Percentiles rank a stretch among this genome's conserved stretches.
These are phyloP conservation scores for Tigriopus californicus DNA, from an alignment of 2,888 invertebrate species.

Conservation along the genomic window DNA sequence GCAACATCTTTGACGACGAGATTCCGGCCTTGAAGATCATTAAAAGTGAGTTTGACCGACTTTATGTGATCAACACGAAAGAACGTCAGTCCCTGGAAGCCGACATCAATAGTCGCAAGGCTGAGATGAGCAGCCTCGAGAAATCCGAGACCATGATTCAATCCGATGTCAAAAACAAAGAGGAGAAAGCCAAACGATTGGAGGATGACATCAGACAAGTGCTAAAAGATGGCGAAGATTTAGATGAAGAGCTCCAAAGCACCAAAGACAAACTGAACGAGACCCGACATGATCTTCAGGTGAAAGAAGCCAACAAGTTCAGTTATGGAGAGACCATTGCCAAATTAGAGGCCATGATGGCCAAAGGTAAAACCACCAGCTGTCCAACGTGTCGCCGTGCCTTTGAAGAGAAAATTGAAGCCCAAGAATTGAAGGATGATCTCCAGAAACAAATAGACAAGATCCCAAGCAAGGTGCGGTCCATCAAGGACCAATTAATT, in stretches of 20 bases:
- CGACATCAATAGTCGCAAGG: background rate
- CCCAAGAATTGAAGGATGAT: constrained; percentile 15
- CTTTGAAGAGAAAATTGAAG: constrained; percentile 16
- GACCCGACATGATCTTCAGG: constrained; percentile 27
- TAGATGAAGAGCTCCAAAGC: constrained; percentile 15
- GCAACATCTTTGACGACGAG: background rate
- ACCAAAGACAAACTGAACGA: constrained; percentile 20
- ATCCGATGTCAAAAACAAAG: background rate
- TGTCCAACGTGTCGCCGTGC: constrained; percentile 11
- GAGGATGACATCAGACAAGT: background rate
- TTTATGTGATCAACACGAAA: background rate
- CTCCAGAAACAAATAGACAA: constrained; percentile 16
- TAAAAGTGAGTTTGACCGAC: background rate
- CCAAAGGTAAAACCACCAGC: background rate
- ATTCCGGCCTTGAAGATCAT: background rate
- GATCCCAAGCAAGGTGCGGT: constrained; percentile 12
- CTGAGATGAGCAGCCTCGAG: background rate
- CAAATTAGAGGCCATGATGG: background rate
- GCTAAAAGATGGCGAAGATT: constrained; percentile 8
- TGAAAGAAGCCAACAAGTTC: constrained; percentile 24
- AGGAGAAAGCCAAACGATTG: background rate
- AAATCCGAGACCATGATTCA: background rate
- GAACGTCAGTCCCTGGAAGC: background rate
- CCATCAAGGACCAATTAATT: constrained; percentile 8
- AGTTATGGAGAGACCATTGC: constrained; percentile 5